These are phyloP conservation scores for Leucoraja erinaceus DNA, from an alignment of 2,113 vertebrate genomes.

Conservation along the genomic window DNA sequence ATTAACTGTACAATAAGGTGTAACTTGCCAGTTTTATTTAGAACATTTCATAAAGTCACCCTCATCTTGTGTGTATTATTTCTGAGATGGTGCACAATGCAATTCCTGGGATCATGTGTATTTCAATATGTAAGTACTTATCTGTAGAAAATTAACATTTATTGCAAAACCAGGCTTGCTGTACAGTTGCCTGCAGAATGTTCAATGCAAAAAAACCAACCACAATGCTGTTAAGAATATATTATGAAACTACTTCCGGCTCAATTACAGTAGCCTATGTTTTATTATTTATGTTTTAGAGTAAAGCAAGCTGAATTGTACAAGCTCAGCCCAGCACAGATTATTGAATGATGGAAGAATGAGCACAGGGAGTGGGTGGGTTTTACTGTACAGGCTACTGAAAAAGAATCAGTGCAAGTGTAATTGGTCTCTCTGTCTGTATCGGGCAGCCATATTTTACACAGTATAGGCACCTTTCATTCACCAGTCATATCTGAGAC, in stretches of 20 bases:
- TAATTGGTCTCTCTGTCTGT: slow-evolving; percentile 75
- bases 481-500: slow-evolving; percentile 65
- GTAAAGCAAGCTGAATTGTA: background rate
- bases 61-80: background rate
- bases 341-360: slow-evolving; percentile 73
- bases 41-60: slow-evolving; percentile 53
- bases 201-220: background rate
- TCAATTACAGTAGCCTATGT: background rate
- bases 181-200: too few relatives aligned
- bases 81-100: background rate
- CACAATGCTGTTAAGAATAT: background rate
- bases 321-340: slow-evolving; percentile 50
- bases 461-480: slow-evolving; percentile 65
- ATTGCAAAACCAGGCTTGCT: background rate
- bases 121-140: background rate
- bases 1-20: slow-evolving; percentile 61
- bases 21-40: slow-evolving; percentile 45
- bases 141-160: background rate
- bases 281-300: slow-evolving; percentile 26
- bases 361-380: slow-evolving; percentile 82
- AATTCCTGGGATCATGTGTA: background rate
- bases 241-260: background rate
- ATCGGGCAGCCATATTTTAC: slow-evolving; percentile 71
- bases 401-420: slow-evolving; percentile 63
- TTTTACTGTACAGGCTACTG: slow-evolving; percentile 78